A percentile compares a stretch with the other conserved stretches of the same genome.
phyloP scores from a whole-genome alignment of 30 jellyfish, hydroid and myxozoan species.

The Hydractinia echinata region DNA sequence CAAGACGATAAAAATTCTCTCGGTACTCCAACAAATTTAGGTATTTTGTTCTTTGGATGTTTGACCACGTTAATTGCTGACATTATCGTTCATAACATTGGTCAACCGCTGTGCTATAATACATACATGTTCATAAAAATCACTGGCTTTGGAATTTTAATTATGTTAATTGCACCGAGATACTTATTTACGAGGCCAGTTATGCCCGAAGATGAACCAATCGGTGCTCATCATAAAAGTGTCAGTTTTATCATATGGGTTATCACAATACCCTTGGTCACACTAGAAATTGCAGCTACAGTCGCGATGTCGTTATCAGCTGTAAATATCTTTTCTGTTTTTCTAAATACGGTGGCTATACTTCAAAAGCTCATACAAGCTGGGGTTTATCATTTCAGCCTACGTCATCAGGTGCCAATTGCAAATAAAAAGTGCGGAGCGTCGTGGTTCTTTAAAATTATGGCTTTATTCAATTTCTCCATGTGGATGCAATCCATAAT shows the following conservation, averaged over 20 bases:
- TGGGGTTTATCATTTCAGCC: constrained; percentile 11
- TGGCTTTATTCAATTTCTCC: constrained; percentile 22
- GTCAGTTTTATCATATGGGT: constrained; percentile 8
- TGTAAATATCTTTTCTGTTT: background rate
- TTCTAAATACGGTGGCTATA: background rate
- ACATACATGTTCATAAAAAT: background rate
- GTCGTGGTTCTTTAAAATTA: constrained; percentile 15
- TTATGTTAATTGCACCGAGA: background rate
- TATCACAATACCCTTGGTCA: constrained; percentile 8
- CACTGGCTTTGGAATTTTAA: background rate
- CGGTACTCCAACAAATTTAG: background rate
- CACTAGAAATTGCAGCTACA: background rate
- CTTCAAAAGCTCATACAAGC: constrained; percentile 12
- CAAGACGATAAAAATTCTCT: background rate
- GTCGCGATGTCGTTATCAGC: background rate
- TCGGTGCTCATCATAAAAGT: constrained; percentile 2
- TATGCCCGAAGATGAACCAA: background rate
- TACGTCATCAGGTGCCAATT: constrained; percentile 1
- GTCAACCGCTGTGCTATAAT: background rate
- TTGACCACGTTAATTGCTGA: constrained; percentile 7
- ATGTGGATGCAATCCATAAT: constrained; percentile 15
- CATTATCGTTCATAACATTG: background rate
- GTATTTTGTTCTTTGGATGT: background rate
- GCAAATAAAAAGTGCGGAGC: constrained; percentile 3
- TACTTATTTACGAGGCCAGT: background rate